Conservation (phyloP, 2,888 invertebrate genomes). For the Phengaris arion region DNA sequence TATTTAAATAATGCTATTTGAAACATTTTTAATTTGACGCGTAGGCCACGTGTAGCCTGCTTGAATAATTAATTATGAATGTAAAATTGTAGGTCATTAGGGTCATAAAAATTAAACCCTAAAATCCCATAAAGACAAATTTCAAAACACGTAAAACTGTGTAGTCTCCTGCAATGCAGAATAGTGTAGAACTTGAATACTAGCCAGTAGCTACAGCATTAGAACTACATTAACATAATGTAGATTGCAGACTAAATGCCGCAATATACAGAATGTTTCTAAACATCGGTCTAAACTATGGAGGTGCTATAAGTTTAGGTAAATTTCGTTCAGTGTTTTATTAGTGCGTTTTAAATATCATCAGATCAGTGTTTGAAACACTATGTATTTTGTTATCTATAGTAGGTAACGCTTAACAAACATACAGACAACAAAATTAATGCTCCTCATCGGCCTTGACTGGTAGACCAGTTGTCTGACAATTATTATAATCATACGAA, state of each 20-base stretch:
- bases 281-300: not conserved
- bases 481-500: conserved; percentile 12
- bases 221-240: conserved; percentile 5
- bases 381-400: not conserved
- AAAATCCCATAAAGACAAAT: not conserved
- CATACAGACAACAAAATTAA: conserved; percentile 14
- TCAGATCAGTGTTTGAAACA: not conserved
- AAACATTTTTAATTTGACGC: not conserved
- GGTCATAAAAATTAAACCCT: not conserved
- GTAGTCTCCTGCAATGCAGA: not conserved
- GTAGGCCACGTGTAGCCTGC: not conserved
- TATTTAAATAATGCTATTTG: not conserved
- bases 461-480: conserved; percentile 19
- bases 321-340: too few relatives aligned
- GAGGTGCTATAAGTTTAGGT: too few relatives aligned
- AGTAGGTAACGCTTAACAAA: conserved; percentile 1
- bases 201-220: not conserved
- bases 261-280: not conserved
- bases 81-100: not conserved
- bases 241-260: not conserved
- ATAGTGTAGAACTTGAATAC: not conserved
- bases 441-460: conserved; percentile 14
- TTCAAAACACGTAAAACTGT: not conserved
- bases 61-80: too few relatives aligned
- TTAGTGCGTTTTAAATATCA: not conserved